Conservation (phyloP, 2,888 invertebrate genomes). For the Sarcophaga caerulescens region DNA sequence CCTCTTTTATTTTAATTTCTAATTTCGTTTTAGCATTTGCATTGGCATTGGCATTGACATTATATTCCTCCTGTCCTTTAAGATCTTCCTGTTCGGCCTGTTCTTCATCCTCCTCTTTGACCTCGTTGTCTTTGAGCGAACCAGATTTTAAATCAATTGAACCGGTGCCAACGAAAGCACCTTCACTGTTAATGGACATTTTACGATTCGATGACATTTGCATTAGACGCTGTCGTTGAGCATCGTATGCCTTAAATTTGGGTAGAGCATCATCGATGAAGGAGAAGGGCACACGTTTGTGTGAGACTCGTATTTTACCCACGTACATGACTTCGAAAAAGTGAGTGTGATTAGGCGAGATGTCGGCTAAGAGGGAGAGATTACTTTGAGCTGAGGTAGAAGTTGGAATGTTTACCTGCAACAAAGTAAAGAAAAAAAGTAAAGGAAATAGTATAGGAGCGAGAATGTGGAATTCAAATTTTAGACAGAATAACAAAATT, state of each 20-base stretch:
- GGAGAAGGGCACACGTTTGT: conserved; percentile 90
- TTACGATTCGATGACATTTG: conserved; percentile 77
- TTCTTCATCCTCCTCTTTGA: conserved; percentile 76
- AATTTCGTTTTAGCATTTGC: conserved; percentile 14
- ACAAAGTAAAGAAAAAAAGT: neutral
- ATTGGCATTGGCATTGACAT: neutral
- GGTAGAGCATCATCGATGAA: conserved; percentile 95
- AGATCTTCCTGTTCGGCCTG: conserved; percentile 66
- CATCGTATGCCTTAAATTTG: conserved; percentile 90
- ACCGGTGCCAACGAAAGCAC: conserved; percentile 71
- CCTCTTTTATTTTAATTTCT: conserved; percentile 24
- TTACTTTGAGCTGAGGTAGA: conserved; percentile 80
- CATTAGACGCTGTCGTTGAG: conserved; percentile 83
- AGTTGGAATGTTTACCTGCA: conserved; percentile 79
- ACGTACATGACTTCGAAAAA: conserved; percentile 96
- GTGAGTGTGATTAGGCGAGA: conserved; percentile 93
- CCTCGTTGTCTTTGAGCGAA: conserved; percentile 74
- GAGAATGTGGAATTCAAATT: neutral
- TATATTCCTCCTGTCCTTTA: conserved; percentile 19
- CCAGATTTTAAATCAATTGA: conserved; percentile 70
- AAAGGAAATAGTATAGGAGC: neutral
- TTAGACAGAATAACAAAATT: too few species aligned
- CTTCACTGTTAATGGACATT: conserved; percentile 78
- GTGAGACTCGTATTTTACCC: conserved; percentile 94
- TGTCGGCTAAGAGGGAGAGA: conserved; percentile 83